phyloP scores from a whole-genome alignment of 64 coral and sea anemone species.

The Montipora foliosa region DNA sequence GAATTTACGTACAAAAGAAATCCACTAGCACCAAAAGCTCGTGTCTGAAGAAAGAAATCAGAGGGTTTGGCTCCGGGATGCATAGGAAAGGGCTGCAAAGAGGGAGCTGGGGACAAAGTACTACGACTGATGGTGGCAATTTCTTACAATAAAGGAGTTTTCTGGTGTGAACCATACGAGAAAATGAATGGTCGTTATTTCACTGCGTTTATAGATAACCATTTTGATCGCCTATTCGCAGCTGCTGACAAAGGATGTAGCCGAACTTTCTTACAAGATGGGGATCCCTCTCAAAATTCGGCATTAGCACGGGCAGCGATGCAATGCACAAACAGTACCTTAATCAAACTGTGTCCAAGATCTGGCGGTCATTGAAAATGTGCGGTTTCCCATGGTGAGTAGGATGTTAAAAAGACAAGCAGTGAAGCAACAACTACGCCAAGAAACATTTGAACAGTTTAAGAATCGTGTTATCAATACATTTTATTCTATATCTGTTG shows the following conservation, averaged over 20 bases:
- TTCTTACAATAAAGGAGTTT: constrained; percentile 47
- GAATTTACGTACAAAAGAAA: constrained; percentile 29
- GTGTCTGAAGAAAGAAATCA: constrained; percentile 22
- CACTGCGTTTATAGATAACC: no score
- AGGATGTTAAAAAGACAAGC: no score
- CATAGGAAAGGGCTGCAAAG: constrained; percentile 16
- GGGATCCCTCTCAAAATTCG: not conserved
- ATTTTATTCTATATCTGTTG: no score
- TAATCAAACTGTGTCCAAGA: no score
- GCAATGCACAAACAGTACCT: not conserved
- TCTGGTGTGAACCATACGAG: constrained; percentile 21
- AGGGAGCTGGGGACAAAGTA: constrained; percentile 17
- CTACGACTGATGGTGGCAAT: constrained; percentile 34
- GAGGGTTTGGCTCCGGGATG: constrained; percentile 4
- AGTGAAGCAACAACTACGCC: no score
- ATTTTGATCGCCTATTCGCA: not conserved
- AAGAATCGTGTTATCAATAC: no score
- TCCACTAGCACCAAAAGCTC: constrained; percentile 30
- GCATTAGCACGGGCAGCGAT: not conserved
- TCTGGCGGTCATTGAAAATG: no score
- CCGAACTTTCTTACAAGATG: constrained; percentile 2
- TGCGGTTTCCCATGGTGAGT: no score
- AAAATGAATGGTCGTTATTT: not conserved
- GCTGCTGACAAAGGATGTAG: no score
- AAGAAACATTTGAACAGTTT: no score